phyloP scores from a whole-genome alignment of 2,888 invertebrate species.

The Seira ritae region DNA sequence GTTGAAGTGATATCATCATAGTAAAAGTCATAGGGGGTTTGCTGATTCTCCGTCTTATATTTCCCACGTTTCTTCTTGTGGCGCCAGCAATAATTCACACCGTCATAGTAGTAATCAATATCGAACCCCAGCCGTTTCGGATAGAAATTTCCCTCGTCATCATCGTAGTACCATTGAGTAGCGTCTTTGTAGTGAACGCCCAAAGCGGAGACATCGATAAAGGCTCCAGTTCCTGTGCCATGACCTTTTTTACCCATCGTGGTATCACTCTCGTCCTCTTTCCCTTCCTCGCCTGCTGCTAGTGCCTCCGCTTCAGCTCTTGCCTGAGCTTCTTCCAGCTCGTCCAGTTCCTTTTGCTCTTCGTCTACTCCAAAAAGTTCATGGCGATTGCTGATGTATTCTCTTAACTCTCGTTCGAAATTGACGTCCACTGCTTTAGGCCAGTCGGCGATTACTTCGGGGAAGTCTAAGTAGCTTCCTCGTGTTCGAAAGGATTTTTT shows the following conservation, averaged over 20 bases:
- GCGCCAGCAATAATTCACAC: conserved; percentile 45
- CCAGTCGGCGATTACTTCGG: conserved; percentile 62
- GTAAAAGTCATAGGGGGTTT: conserved; percentile 56
- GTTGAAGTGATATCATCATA: conserved; percentile 26
- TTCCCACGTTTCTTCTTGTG: conserved; percentile 44
- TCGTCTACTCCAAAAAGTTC: conserved; percentile 30
- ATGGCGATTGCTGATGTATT: conserved; percentile 40
- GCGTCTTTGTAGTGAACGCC: background rate
- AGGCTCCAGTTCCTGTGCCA: background rate
- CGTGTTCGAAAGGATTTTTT: conserved; percentile 55
- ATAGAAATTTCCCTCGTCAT: conserved; percentile 55
- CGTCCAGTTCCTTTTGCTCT: conserved; percentile 22
- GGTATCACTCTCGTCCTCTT: background rate
- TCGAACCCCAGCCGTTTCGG: conserved; percentile 50
- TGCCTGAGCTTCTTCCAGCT: conserved; percentile 11
- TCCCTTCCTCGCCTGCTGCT: background rate
- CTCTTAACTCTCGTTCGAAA: conserved; percentile 47
- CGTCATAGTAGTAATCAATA: conserved; percentile 53
- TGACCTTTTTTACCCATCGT: background rate
- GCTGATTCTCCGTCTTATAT: conserved; percentile 44
- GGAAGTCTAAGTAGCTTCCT: conserved; percentile 62
- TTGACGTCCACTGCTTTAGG: conserved; percentile 43
- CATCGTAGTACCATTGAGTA: conserved; percentile 47
- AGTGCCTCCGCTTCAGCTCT: conserved; percentile 8
- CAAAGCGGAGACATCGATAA: background rate